Evolutionary conservation across 1,140 invertebrate species (phyloP).

Genomic region (Drosophila ficusphila): DNA sequence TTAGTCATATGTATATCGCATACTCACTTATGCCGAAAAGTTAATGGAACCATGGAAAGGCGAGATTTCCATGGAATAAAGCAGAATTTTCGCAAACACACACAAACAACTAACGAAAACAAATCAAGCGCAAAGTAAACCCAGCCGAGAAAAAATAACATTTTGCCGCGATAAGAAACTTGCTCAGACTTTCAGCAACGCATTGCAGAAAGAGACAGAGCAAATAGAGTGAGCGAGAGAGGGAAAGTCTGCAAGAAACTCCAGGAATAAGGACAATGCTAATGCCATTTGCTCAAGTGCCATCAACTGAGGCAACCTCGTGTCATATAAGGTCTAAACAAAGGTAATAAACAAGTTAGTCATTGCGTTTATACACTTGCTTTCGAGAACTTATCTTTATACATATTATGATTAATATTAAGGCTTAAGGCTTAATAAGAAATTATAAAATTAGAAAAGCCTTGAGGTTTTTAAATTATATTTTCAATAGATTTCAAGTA

Average conservation of each 20-base stretch:
- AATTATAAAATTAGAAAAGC: too few relatives aligned
- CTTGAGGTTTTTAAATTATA: too few relatives aligned
- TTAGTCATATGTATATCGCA: slow-evolving; percentile 9
- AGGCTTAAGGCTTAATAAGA: too few relatives aligned
- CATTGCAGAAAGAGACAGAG: not conserved
- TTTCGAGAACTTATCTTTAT: not conserved
- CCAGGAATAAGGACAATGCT: slow-evolving; percentile 57
- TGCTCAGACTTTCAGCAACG: slow-evolving; percentile 29
- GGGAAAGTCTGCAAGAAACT: not conserved
- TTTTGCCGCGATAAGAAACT: slow-evolving; percentile 62
- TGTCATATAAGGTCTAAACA: slow-evolving; percentile 77
- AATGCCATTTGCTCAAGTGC: slow-evolving; percentile 72
- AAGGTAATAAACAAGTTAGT: slow-evolving; percentile 76
- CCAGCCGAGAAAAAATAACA: slow-evolving; percentile 45
- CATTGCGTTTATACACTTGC: slow-evolving; percentile 15
- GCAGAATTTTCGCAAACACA: slow-evolving; percentile 15
- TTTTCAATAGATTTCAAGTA: too few relatives aligned
- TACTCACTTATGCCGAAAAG: slow-evolving; percentile 24
- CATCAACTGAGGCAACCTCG: slow-evolving; percentile 49
- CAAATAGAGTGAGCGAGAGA: slow-evolving; percentile 3
- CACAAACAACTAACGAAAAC: slow-evolving; percentile 31
- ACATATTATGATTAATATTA: too few relatives aligned
- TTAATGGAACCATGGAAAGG: slow-evolving; percentile 32
- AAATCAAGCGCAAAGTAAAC: slow-evolving; percentile 62
- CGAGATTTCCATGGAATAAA: slow-evolving; percentile 32